Percentiles rank a stretch among this genome's conserved stretches.
Evolutionary conservation across 2,797 vertebrate species (phyloP).

Genomic region (Onychomys torridus): DNA sequence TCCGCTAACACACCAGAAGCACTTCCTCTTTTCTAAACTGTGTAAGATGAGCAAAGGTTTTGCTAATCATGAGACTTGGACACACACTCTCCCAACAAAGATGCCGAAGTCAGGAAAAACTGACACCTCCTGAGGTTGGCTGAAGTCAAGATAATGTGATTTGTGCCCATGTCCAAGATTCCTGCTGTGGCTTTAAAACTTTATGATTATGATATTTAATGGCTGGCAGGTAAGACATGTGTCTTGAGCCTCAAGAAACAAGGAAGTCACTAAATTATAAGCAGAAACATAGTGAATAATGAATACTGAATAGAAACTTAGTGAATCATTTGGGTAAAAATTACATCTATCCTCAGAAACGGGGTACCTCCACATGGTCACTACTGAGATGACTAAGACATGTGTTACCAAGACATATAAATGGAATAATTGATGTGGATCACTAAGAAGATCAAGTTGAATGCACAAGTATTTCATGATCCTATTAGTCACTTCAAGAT

Average conservation of each 20-base stretch:
- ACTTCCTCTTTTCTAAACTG: neutral
- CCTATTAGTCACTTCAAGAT: slow-evolving; percentile 17
- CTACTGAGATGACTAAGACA: neutral
- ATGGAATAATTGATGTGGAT: slow-evolving; percentile 41
- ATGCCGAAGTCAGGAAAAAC: neutral
- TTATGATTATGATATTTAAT: slow-evolving; percentile 1
- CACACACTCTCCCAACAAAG: neutral
- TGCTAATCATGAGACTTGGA: neutral
- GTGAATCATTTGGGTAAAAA: neutral
- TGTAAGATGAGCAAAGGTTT: neutral
- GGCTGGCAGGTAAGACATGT: neutral
- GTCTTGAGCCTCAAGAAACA: slow-evolving; percentile 6
- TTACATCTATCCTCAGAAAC: neutral
- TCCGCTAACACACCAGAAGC: neutral
- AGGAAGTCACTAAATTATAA: neutral
- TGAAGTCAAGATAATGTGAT: neutral
- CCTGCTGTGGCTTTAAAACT: neutral
- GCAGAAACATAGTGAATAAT: neutral
- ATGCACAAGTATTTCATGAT: slow-evolving; percentile 41
- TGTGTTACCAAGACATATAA: neutral
- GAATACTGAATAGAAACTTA: neutral
- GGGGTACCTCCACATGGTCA: neutral
- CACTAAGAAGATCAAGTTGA: slow-evolving; percentile 49
- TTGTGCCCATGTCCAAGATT: neutral
- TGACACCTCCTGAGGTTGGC: neutral